phyloP scores from a whole-genome alignment of 2,888 invertebrate genomes.

The Lymantria monacha region DNA sequence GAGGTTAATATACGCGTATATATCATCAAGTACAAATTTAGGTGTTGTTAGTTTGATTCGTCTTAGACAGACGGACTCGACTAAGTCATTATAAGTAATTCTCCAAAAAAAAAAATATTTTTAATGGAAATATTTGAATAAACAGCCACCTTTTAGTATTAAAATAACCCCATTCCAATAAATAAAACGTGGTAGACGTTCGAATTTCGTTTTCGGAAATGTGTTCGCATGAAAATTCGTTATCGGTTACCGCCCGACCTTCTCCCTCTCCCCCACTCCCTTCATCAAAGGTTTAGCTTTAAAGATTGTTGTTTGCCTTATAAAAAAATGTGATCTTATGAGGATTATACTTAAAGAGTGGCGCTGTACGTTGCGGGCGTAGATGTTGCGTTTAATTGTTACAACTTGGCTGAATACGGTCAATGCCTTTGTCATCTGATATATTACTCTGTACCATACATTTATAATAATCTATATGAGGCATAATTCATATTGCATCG shows the following conservation, averaged over 20 bases:
- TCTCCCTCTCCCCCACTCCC: slow-evolving; percentile 44
- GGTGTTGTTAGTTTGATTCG: slow-evolving; percentile 56
- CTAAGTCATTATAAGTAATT: slow-evolving; percentile 54
- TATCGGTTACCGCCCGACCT: slow-evolving; percentile 60
- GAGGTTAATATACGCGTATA: slow-evolving; percentile 58
- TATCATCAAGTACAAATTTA: slow-evolving; percentile 75
- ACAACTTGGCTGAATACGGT: background rate
- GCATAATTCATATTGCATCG: slow-evolving; percentile 8
- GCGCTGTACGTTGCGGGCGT: slow-evolving; percentile 53
- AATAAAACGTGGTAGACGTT: slow-evolving; percentile 38
- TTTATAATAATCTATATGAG: background rate
- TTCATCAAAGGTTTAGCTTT: slow-evolving; percentile 79
- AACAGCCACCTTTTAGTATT: slow-evolving; percentile 53
- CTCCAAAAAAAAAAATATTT: slow-evolving; percentile 42
- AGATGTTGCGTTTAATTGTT: slow-evolving; percentile 21
- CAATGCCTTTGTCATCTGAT: background rate
- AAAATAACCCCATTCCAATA: slow-evolving; percentile 58
- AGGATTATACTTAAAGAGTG: slow-evolving; percentile 75
- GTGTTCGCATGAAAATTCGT: slow-evolving; percentile 46
- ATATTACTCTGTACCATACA: background rate
- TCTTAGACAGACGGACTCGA: slow-evolving; percentile 41
- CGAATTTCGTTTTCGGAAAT: slow-evolving; percentile 23
- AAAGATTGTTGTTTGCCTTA: slow-evolving; percentile 82
- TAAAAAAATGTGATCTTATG: slow-evolving; percentile 80
- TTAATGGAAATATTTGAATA: slow-evolving; percentile 30